A percentile compares a stretch with the other conserved stretches of the same genome.
phyloP scores from a whole-genome alignment of 1,140 invertebrate genomes.

The Pogonus chalceus region DNA sequence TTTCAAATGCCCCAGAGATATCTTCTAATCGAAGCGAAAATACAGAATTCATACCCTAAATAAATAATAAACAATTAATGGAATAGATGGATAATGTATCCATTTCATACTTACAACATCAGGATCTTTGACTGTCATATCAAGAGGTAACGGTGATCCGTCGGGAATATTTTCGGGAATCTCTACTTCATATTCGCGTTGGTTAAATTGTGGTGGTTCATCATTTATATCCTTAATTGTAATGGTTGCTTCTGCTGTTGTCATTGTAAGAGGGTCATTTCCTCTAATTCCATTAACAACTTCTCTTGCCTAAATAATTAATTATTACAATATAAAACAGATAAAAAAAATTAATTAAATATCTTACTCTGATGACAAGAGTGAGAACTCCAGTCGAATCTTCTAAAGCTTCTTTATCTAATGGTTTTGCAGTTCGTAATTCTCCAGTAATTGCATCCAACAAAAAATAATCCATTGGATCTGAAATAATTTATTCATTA shows the following conservation, averaged over 20 bases:
- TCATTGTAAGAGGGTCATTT: conserved; percentile 54
- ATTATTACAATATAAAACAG: background rate
- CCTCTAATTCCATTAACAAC: conserved; percentile 58
- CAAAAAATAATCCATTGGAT: conserved; percentile 79
- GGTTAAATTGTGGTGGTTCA: conserved; percentile 75
- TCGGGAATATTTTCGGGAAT: conserved; percentile 73
- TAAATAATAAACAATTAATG: no score
- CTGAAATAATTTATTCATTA: conserved; percentile 37
- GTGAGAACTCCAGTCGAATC: conserved; percentile 69
- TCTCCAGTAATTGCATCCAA: conserved; percentile 69
- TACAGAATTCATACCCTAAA: conserved; percentile 67
- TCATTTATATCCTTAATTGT: conserved; percentile 91
- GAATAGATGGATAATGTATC: background rate
- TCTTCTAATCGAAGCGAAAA: conserved; percentile 69
- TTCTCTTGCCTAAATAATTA: conserved; percentile 54
- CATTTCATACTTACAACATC: conserved; percentile 58
- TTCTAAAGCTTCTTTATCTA: conserved; percentile 71
- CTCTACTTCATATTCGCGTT: conserved; percentile 66
- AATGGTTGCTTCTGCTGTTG: conserved; percentile 62
- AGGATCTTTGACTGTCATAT: conserved; percentile 78
- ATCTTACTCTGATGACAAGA: conserved; percentile 51
- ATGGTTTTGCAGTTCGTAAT: conserved; percentile 66
- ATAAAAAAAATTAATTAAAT: background rate
- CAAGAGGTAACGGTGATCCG: conserved; percentile 70
- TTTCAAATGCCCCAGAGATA: conserved; percentile 68